These are phyloP conservation scores for Lepisosteus oculatus DNA, from an alignment of 2,113 vertebrate species.

Conservation along the genomic window DNA sequence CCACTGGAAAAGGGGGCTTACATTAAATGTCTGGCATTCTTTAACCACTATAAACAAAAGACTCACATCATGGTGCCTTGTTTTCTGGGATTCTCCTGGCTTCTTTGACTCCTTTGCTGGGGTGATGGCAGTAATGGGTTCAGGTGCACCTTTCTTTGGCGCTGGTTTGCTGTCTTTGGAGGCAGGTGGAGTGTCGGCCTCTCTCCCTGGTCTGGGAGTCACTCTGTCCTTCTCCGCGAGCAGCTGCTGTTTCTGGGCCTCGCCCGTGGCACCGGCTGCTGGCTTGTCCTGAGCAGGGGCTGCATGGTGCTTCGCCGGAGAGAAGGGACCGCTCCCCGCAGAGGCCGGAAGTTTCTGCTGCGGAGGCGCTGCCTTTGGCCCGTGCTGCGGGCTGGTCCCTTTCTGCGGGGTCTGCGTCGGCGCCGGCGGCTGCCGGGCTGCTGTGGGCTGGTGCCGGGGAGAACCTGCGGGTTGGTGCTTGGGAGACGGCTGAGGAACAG, in stretches of 20 bases:
- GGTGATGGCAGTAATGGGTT: constrained; percentile 48
- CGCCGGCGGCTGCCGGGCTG: constrained; percentile 56
- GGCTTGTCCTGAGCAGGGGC: constrained; percentile 64
- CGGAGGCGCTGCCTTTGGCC: constrained; percentile 54
- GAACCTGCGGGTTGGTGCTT: constrained; percentile 74
- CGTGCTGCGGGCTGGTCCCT: constrained; percentile 55
- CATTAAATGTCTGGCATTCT: too few species aligned
- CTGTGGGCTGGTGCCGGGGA: constrained; percentile 59
- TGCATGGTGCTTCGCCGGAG: constrained; percentile 68
- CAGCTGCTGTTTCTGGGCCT: constrained; percentile 60
- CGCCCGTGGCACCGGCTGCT: constrained; percentile 51
- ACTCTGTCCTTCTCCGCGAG: constrained; percentile 61
- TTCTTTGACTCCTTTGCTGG: constrained; percentile 69
- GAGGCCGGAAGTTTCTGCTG: constrained; percentile 62
- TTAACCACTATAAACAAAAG: constrained; percentile 28
- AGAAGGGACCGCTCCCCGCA: constrained; percentile 65
- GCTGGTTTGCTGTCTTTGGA: constrained; percentile 55
- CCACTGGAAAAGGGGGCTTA: too few species aligned
- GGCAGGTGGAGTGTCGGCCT: constrained; percentile 38
- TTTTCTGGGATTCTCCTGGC: constrained; percentile 66
- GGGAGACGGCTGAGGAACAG: constrained; percentile 66
- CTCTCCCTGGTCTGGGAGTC: constrained; percentile 58
- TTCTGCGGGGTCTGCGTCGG: constrained; percentile 56
- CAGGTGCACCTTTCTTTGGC: constrained; percentile 63
- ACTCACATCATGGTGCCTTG: constrained; percentile 88